Conservation (phyloP, 23 tunicate genomes). For the Clavelina lepadiformis region DNA sequence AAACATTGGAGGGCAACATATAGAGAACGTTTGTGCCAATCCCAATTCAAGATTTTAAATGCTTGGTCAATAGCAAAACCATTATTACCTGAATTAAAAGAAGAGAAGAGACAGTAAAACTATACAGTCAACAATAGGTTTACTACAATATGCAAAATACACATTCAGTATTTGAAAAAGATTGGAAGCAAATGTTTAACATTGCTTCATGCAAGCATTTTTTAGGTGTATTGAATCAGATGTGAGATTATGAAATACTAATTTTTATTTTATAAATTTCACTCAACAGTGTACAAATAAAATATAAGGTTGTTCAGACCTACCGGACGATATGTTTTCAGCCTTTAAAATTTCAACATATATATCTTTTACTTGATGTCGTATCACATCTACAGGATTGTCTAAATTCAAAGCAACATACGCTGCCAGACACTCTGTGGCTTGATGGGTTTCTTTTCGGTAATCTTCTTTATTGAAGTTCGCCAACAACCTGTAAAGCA, state of each 20-base stretch:
- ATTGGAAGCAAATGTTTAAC: too few relatives aligned
- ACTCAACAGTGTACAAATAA: too few relatives aligned
- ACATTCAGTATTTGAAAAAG: not conserved
- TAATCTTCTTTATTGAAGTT: too few relatives aligned
- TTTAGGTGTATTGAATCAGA: too few relatives aligned
- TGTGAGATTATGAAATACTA: too few relatives aligned
- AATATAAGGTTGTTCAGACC: not conserved
- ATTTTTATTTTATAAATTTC: too few relatives aligned
- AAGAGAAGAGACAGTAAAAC: too few relatives aligned
- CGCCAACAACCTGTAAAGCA: too few relatives aligned
- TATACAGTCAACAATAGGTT: too few relatives aligned
- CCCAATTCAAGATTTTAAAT: not conserved
- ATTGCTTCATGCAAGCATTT: too few relatives aligned
- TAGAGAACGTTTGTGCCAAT: constrained; percentile 47
- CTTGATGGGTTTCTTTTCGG: too few relatives aligned
- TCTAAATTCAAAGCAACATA: constrained; percentile 11
- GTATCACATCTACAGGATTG: constrained; percentile 49
- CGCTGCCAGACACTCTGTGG: not conserved
- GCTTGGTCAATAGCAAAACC: constrained; percentile 3
- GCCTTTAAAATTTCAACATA: constrained; percentile 17
- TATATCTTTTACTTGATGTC: constrained; percentile 45
- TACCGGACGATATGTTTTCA: not conserved
- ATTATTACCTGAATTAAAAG: not conserved
- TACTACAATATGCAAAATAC: too few relatives aligned
- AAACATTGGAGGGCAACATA: constrained; percentile 29